phyloP scores from a whole-genome alignment of 1,140 invertebrate genomes.

The Cyphomyrmex costatus region DNA sequence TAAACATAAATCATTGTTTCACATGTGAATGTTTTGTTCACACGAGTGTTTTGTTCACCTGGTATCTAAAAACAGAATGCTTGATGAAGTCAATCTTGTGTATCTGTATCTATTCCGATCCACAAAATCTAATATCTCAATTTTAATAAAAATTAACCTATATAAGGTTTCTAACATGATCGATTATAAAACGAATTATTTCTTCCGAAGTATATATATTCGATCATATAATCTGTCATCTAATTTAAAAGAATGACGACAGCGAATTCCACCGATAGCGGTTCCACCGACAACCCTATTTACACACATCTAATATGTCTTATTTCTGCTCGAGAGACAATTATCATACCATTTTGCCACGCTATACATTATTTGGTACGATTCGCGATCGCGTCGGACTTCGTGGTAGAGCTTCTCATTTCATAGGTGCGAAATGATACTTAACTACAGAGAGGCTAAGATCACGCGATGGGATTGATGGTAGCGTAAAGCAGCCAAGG shows the following conservation, averaged over 20 bases:
- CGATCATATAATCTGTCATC: not conserved
- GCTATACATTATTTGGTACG: constrained; percentile 19
- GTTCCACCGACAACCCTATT: constrained; percentile 40
- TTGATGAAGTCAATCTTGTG: too few relatives aligned
- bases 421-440: constrained; percentile 52
- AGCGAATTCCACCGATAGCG: constrained; percentile 30
- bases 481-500: constrained; percentile 42
- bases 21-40: too few relatives aligned
- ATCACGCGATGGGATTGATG: constrained; percentile 55
- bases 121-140: too few relatives aligned
- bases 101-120: too few relatives aligned
- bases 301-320: constrained; percentile 35
- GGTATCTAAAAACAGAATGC: too few relatives aligned
- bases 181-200: not conserved
- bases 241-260: constrained; percentile 47
- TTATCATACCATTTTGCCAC: constrained; percentile 35
- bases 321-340: constrained; percentile 35
- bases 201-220: not conserved
- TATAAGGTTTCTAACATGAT: too few relatives aligned
- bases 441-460: constrained; percentile 49
- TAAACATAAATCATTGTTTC: too few relatives aligned
- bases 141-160: too few relatives aligned
- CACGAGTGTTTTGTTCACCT: too few relatives aligned
- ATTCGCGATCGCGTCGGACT: constrained; percentile 12
- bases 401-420: constrained; percentile 22